These are phyloP conservation scores for Drosophila lacteicornis DNA, from an alignment of 1,140 invertebrate species.

Conservation along the genomic window DNA sequence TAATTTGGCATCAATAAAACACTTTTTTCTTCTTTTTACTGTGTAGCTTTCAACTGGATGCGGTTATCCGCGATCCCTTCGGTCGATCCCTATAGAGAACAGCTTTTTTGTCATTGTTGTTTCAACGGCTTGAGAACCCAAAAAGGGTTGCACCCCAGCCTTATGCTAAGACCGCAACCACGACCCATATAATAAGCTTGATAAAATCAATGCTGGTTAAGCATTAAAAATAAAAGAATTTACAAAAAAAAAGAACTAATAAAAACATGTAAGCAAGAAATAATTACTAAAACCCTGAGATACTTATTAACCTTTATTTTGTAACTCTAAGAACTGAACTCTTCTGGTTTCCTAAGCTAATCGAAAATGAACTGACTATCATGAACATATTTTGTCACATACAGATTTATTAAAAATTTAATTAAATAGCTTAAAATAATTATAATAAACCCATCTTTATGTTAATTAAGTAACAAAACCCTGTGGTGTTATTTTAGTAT, in stretches of 20 bases:
- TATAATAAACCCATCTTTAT: no score
- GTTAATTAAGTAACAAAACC: background rate
- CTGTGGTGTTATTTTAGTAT: background rate
- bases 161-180: conserved; percentile 10
- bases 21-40: background rate
- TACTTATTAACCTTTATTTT: conserved; percentile 4
- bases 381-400: rapidly evolving
- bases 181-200: conserved; percentile 79
- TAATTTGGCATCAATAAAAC: no score
- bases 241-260: conserved; percentile 3
- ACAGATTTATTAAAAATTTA: background rate
- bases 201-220: conserved; percentile 71
- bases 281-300: conserved; percentile 10
- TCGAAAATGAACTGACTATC: no score
- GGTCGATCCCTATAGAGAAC: conserved; percentile 19
- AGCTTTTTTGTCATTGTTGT: conserved; percentile 38
- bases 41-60: conserved; percentile 44
- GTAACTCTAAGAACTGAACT: background rate
- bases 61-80: conserved; percentile 28
- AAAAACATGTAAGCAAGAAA: conserved; percentile 10
- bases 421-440: background rate
- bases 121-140: conserved; percentile 36
- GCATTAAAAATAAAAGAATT: conserved; percentile 1
- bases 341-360: no score
- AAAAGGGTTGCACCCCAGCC: conserved; percentile 49